phyloP scores from a whole-genome alignment of 2,113 vertebrate genomes.

The Dicerorhinus sumatrensis region DNA sequence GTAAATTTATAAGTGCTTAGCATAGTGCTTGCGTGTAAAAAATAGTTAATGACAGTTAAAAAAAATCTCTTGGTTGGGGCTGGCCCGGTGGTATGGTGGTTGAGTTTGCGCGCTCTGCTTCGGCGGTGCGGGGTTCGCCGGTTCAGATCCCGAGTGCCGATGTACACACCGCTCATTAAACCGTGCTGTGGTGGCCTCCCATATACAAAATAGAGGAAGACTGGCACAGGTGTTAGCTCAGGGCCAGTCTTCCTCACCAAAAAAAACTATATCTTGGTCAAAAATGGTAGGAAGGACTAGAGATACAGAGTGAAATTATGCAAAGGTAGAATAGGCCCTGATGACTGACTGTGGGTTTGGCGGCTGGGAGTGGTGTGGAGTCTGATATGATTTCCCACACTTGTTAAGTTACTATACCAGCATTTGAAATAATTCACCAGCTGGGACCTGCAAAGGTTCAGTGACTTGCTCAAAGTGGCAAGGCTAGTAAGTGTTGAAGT shows the following conservation, averaged over 20 bases:
- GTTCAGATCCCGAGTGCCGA: no score
- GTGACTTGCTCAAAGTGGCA: background rate
- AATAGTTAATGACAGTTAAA: background rate
- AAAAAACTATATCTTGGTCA: background rate
- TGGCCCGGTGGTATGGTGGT: no score
- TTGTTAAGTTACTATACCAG: background rate
- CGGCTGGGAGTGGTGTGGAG: background rate
- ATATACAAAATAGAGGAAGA: no score
- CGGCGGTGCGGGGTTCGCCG: no score
- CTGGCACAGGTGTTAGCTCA: no score
- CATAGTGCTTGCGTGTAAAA: background rate
- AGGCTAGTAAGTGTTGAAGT: background rate
- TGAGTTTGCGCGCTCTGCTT: no score
- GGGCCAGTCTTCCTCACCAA: no score
- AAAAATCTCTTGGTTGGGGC: background rate
- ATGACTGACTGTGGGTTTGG: background rate
- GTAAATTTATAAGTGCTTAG: background rate
- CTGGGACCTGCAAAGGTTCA: background rate
- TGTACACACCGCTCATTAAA: no score
- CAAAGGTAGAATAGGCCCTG: background rate
- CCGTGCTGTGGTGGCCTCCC: no score
- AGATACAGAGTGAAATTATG: background rate
- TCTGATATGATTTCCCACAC: background rate
- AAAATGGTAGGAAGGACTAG: background rate
- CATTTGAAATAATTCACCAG: background rate